phyloP scores from a whole-genome alignment of 1,140 invertebrate species.

The Anastrepha obliqua region DNA sequence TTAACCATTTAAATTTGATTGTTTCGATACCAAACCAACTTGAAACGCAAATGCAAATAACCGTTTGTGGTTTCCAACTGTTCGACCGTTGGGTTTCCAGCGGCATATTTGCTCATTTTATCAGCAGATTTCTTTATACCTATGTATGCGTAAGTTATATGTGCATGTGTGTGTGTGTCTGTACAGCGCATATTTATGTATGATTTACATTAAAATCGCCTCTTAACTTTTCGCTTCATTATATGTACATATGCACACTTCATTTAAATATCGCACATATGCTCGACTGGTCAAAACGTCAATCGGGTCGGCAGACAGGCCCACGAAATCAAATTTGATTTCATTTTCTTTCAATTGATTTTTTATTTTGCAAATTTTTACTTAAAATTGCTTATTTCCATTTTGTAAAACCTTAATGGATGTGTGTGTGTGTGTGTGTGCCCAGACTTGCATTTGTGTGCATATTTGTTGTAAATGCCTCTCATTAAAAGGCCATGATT shows the following conservation, averaged over 20 bases:
- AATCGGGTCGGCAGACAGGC: background rate
- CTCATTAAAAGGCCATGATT: slow-evolving; percentile 4
- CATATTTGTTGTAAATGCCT: background rate
- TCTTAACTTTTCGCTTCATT: slow-evolving; percentile 9
- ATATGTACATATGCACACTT: slow-evolving; percentile 11
- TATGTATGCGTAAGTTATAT: background rate
- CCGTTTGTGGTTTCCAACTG: background rate
- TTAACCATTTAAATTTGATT: background rate
- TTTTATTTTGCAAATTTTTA: background rate
- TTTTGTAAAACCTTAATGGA: background rate
- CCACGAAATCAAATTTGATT: slow-evolving; percentile 36
- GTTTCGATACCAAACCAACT: background rate
- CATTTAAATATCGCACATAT: slow-evolving; percentile 15
- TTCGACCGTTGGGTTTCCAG: background rate
- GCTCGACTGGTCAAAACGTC: background rate
- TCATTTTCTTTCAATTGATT: slow-evolving; percentile 7
- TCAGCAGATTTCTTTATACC: background rate
- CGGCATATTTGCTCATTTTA: background rate
- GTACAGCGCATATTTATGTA: too few relatives aligned
- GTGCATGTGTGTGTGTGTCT: too few relatives aligned
- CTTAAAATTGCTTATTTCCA: background rate
- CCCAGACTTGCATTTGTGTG: background rate
- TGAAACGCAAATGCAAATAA: background rate
- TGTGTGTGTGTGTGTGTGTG: background rate
- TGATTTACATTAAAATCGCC: too few relatives aligned